These are phyloP conservation scores for Eidolon helvum DNA, from an alignment of 2,113 vertebrate genomes.

Conservation along the genomic window DNA sequence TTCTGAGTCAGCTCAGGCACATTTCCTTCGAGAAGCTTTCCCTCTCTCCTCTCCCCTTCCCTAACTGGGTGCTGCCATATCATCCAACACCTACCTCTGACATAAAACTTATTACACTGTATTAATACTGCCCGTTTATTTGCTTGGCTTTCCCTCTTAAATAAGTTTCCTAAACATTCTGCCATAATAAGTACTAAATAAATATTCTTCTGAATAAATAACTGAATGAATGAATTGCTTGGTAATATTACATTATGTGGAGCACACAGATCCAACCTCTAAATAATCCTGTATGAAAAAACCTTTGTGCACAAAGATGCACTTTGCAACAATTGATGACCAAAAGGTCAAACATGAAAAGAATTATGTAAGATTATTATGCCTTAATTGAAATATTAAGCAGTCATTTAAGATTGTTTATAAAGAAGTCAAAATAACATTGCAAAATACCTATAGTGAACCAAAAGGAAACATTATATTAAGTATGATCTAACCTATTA, in stretches of 20 bases:
- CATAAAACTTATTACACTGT: constrained; percentile 15
- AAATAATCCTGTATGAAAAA: neutral
- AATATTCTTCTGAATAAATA: neutral
- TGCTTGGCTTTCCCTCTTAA: neutral
- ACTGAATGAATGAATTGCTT: neutral
- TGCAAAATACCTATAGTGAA: neutral
- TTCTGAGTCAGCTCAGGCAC: neutral
- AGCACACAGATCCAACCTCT: neutral
- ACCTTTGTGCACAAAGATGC: neutral
- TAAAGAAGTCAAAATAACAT: neutral
- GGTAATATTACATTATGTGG: neutral
- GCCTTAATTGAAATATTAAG: neutral
- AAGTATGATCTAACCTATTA: neutral
- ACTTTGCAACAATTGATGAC: neutral
- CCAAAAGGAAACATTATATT: neutral
- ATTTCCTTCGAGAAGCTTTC: neutral
- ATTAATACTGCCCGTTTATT: neutral
- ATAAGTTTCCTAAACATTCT: neutral
- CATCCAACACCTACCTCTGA: neutral
- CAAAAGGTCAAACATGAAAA: constrained; percentile 1
- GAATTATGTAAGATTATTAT: neutral
- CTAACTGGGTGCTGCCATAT: neutral
- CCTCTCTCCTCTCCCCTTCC: neutral
- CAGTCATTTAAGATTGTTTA: neutral
- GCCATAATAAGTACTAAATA: neutral